Evolutionary conservation across 2,888 invertebrate species (phyloP), one percentile per base, ranked within the genome.

Genomic region (Eupithecia dodoneata): DNA sequence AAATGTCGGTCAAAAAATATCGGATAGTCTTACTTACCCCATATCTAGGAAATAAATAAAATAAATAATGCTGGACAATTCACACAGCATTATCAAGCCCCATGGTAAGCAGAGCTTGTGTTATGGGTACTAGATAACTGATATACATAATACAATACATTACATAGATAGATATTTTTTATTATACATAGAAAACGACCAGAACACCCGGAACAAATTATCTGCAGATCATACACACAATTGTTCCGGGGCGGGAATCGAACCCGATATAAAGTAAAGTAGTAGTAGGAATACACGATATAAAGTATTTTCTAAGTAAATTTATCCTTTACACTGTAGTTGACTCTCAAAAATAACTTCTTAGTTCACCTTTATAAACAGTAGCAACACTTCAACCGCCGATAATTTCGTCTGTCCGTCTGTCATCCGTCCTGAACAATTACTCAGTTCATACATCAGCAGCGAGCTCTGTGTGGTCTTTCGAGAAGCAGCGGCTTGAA

Each of bases 381-480:
- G 41, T 6, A 42, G 66, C 66, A 15, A 42, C 42, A 66, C 42
- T 66, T 42, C 7, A 66, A 15, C 18, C 72, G 71, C 71, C 73
- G 78, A 80, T 80, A 80, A 79, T 79, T 75, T 77, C 45, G 55
- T 12, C 77, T 67, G 76, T 81, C 77, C 15, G 77, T 82, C 81
- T 79, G 76, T 79, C 80, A 79, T 66, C 78, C 76, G 18, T 63
- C 75, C 72, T 52, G 74, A 74, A 75, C 77, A 81, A 83, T 81
- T 80, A 83, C 80, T 77, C 70, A 30, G 78, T 79, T 63, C 77
- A 72, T 81, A 81, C 81, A 80, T 83, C 83, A 83, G 77, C 83
- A 18, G 67, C 45, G 49, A 2, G 41, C 67, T 55, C 76, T 77
- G 81, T 82, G 81, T 81, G 81, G 81, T 81, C 81, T 82, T 78